These are phyloP conservation scores for Menura novaehollandiae DNA, from an alignment of 2,113 vertebrate species.

Conservation along the genomic window DNA sequence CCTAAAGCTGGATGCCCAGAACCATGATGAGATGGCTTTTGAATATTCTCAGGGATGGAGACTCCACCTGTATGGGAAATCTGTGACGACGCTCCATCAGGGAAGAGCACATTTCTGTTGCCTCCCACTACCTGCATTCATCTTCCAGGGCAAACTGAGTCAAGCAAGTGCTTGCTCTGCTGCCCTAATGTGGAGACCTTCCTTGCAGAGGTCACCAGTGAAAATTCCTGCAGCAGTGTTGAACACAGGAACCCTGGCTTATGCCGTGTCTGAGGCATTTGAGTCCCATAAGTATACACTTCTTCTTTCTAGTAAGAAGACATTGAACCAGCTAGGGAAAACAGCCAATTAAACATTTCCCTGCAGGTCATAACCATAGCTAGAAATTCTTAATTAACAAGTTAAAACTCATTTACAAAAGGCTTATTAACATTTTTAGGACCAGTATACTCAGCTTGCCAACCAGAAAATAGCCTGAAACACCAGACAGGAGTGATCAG, in stretches of 20 bases:
- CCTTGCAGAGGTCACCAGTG: neutral
- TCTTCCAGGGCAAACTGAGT: fast-evolving
- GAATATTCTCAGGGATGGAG: neutral
- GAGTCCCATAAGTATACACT: neutral
- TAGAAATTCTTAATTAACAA: conserved; percentile 58
- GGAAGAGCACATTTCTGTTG: neutral
- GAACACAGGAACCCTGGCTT: neutral
- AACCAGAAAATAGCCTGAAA: neutral
- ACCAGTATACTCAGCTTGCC: neutral
- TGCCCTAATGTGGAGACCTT: neutral
- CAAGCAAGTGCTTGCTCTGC: neutral
- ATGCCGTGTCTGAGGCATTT: neutral
- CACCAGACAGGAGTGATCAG: neutral
- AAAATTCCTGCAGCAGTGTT: neutral
- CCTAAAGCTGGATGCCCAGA: neutral
- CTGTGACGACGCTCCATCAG: neutral
- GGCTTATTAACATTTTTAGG: conserved; percentile 7
- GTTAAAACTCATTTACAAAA: conserved; percentile 21
- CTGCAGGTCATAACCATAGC: conserved; percentile 12
- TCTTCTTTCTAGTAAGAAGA: neutral
- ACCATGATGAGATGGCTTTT: fast-evolving
- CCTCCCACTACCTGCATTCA: neutral
- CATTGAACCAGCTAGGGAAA: conserved; percentile 23
- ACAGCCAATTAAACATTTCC: conserved; percentile 32
- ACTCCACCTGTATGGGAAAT: neutral